Base-by-base conservation (phyloP, 1,140 invertebrate species). In the Drosophila ercepeae region DNA sequence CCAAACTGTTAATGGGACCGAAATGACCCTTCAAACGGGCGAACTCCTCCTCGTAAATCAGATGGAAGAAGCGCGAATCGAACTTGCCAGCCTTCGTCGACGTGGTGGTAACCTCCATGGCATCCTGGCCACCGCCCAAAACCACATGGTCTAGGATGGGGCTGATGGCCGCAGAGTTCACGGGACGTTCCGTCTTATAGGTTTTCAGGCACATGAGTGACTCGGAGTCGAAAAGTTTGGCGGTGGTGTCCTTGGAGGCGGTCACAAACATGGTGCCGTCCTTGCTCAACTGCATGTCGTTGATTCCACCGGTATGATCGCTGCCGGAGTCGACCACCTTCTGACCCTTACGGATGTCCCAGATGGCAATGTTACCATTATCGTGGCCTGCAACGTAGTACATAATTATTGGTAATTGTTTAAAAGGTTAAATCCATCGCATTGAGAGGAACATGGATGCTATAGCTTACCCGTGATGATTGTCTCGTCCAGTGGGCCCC, bases 21-120 rank as follows among this genome's bases (percentile, higher is more conserved):
- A 99, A 99, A 93, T 99, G 99, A 48, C 98, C 99, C 92, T 99
- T 99, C 0, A 99, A 95, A 53, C 98, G 93, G 0, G 96, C 99
- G 92, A 99, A 99, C 92, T 99, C 99, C 92, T 99, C 98, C 93
- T 99, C 99, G 91, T 99, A 99, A n/a, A 99, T 95, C 42, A 99
- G 92, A 92, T 99, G 98, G 94, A 97, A 99, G 92, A 99, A 99
- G 44, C 98, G 94, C 3, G 99, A 98, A 92, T 99, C 99, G 90
- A 99, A 99, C 93, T 99, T 99, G 19, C 99, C 99, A 57, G 97
- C 95, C 76, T 97, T 94, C 0, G 98, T 95, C 0, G 97, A 98
- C 0, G 98, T 99, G 4, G 98, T 99, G 29, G 99, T 99, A 50
- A 99, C 99, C 90, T 99, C 97, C 96, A 98, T 99, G 60, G 98